A percentile compares a stretch with the other conserved stretches of the same genome.
Conservation (phyloP, 2,113 vertebrate genomes). For the Hemiprocne comata region DNA sequence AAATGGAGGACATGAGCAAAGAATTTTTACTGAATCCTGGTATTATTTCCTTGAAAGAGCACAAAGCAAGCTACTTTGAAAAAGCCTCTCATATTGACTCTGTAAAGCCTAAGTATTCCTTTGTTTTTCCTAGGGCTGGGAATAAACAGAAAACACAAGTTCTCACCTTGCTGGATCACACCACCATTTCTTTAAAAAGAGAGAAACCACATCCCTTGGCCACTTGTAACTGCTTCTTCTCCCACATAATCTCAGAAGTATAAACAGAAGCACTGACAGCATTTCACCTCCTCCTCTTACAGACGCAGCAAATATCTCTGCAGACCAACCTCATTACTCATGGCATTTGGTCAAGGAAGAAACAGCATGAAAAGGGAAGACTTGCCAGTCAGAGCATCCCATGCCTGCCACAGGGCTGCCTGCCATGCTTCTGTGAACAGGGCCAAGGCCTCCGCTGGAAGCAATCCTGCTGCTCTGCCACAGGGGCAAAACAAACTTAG, state of each 20-base stretch:
- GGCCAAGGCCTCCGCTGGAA: not conserved
- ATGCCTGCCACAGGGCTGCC: not conserved
- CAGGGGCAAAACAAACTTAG: not conserved
- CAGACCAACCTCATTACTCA: not conserved
- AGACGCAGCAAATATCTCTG: not conserved
- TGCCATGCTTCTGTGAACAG: not conserved
- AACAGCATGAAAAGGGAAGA: not conserved
- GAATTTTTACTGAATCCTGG: not conserved
- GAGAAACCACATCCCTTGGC: not conserved
- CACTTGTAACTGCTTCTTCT: not conserved
- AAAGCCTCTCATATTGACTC: not conserved
- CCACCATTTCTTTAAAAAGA: not conserved
- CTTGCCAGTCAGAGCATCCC: fast-evolving
- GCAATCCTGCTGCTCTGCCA: not conserved
- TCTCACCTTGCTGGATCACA: not conserved
- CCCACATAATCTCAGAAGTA: not conserved
- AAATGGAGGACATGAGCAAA: not conserved
- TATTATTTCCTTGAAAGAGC: not conserved
- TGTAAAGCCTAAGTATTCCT: not conserved
- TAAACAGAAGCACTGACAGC: not conserved
- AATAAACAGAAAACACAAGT: not conserved
- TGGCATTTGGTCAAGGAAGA: not conserved
- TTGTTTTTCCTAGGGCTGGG: not conserved
- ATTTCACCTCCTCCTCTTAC: not conserved
- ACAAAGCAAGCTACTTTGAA: not conserved